Percentiles rank a stretch among this genome's conserved stretches.
These are phyloP conservation scores for Mactromeris polynyma DNA, from an alignment of 2,888 invertebrate genomes.

Conservation along the genomic window DNA sequence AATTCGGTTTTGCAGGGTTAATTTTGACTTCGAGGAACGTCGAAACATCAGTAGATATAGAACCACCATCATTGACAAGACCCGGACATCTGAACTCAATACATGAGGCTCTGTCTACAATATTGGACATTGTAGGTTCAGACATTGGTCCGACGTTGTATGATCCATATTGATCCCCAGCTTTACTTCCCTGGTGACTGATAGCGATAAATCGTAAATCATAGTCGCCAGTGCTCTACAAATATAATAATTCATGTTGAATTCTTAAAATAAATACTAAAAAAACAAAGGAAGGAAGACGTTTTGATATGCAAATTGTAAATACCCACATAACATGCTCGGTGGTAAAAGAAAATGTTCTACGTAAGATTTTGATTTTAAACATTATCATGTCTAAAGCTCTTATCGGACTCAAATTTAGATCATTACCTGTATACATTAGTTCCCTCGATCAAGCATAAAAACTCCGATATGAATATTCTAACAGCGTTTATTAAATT, in stretches of 20 bases:
- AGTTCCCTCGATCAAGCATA: too few relatives aligned
- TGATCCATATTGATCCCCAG: slow-evolving; percentile 26
- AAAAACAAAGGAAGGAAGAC: too few relatives aligned
- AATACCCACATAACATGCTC: too few relatives aligned
- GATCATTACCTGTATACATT: too few relatives aligned
- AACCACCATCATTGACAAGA: slow-evolving; percentile 27
- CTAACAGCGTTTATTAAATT: too few relatives aligned
- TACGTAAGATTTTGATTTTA: too few relatives aligned
- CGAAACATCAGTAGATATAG: background rate
- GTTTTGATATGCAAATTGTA: too few relatives aligned
- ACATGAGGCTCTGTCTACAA: slow-evolving; percentile 22
- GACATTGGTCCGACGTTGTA: slow-evolving; percentile 12
- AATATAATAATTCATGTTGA: background rate
- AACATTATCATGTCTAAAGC: too few relatives aligned
- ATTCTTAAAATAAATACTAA: too few relatives aligned
- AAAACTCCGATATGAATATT: too few relatives aligned
- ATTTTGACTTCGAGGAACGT: slow-evolving; percentile 23
- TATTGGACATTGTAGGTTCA: slow-evolving; percentile 3
- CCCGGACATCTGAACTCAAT: slow-evolving; percentile 38
- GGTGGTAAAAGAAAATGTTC: too few relatives aligned
- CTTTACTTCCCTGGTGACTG: background rate
- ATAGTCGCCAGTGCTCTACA: slow-evolving; percentile 17
- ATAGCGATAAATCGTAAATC: slow-evolving; percentile 26
- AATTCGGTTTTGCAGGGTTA: slow-evolving; percentile 15
- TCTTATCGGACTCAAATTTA: too few relatives aligned